Base-by-base conservation (phyloP, 1,140 invertebrate species). In the Penaeus indicus region DNA sequence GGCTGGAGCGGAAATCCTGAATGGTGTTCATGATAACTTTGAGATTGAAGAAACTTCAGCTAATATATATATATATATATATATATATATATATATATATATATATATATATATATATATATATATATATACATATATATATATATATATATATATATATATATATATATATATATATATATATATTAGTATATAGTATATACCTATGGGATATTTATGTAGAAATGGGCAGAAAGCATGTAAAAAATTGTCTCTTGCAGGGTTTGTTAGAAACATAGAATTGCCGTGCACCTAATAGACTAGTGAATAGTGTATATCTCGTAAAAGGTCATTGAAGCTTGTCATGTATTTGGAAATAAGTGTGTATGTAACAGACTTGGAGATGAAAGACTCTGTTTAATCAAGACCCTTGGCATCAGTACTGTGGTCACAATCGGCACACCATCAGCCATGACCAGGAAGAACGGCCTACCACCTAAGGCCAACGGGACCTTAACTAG, bases 401-500 rank as follows among this genome's bases (percentile, higher is more conserved):
- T 54, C 16, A 16, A 54, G 54, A 54, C 16, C 16, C 16, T 54
- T 7, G 16, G 16, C 54, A 16, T 16, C 54, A 54, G 16, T 8
- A 13, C 16, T 54, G 54, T 54, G 54, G 54, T 54, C 54, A 54
- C 54, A 54, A 5, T 13, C 1, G 54, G 54, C 54, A 5, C 54
- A 54, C 54, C 16, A 54, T 1, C 54, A 54, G 54, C 54, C 54
- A 88, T 88, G 87, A 88, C 87, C 72, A 64, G 87, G 60, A 88
- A 88, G 87, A 88, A 88, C 75, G 87, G 87, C 69, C 75, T 88
- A 60, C 86, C 86, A 62, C 87, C 87, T 75, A 88, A 84, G 80
- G 87, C 60, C 87, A 88, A 84, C 72, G 69, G 80, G 19, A 84
- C 87, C 69, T 72, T 84, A 25, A 77, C 25, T 62, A 88, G 87